phyloP scores from a whole-genome alignment of 53 echinoderm and acorn worm species.

The Temnopleurus reevesii region DNA sequence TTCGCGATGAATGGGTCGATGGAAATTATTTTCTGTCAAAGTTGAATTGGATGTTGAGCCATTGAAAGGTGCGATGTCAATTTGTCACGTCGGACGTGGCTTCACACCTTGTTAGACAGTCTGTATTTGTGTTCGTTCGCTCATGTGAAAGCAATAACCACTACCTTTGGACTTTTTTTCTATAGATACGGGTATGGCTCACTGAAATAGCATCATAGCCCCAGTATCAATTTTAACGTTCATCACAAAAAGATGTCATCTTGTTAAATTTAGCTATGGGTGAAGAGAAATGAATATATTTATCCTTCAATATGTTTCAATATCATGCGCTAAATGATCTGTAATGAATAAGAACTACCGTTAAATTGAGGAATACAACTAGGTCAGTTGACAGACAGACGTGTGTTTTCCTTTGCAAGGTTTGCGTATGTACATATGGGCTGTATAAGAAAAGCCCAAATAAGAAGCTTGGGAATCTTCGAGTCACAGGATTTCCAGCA shows the following conservation, averaged over 20 bases:
- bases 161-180: not conserved
- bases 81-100: conserved; percentile 14
- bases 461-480: not conserved
- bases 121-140: conserved; percentile 4
- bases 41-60: not conserved
- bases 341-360: not conserved
- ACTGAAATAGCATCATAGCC: not conserved
- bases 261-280: not conserved
- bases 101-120: conserved; percentile 35
- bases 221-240: not conserved
- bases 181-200: conserved; percentile 2
- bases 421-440: not conserved
- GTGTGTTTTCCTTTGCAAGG: not conserved
- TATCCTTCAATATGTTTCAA: not conserved
- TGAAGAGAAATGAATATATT: not conserved
- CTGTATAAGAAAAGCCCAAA: not conserved
- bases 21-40: conserved; percentile 29
- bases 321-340: not conserved
- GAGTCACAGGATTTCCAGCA: not conserved
- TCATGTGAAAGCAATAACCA: not conserved
- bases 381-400: not conserved
- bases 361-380: not conserved
- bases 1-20: not conserved
- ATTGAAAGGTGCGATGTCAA: conserved; percentile 35
- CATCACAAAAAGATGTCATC: not conserved